Evolutionary conservation across 2,113 vertebrate species (phyloP).

Genomic region (Sprattus sprattus): DNA sequence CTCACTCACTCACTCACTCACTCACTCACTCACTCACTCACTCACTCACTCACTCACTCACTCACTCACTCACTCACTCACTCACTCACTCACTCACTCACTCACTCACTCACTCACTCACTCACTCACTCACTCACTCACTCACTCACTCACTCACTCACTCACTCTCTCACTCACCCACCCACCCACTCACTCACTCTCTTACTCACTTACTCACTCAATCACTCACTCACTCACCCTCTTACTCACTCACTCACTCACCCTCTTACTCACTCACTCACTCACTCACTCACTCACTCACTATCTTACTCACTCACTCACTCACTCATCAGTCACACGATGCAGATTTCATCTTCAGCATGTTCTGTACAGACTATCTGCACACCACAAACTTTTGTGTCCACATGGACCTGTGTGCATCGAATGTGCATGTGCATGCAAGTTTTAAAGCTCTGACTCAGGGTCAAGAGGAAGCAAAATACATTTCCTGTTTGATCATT

Average conservation of each 20-base stretch:
- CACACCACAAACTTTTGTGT: background rate
- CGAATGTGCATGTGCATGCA: background rate
- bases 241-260: background rate
- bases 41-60: background rate
- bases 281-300: too few species aligned
- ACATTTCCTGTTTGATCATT: background rate
- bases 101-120: background rate
- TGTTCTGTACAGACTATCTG: background rate
- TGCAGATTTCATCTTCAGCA: too few species aligned
- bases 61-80: conserved; percentile 3
- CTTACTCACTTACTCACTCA: background rate
- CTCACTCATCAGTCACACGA: too few species aligned
- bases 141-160: background rate
- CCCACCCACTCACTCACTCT: too few species aligned
- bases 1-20: background rate
- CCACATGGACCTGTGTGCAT: background rate
- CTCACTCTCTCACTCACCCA: background rate
- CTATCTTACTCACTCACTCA: background rate
- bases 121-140: background rate
- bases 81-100: background rate
- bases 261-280: background rate
- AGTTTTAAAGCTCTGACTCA: background rate
- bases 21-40: conserved; percentile 1
- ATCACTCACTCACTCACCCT: background rate
- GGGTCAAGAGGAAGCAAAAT: background rate